These are phyloP conservation scores for Australoheros facetus DNA, from an alignment of 2,797 vertebrate genomes.

Conservation along the genomic window DNA sequence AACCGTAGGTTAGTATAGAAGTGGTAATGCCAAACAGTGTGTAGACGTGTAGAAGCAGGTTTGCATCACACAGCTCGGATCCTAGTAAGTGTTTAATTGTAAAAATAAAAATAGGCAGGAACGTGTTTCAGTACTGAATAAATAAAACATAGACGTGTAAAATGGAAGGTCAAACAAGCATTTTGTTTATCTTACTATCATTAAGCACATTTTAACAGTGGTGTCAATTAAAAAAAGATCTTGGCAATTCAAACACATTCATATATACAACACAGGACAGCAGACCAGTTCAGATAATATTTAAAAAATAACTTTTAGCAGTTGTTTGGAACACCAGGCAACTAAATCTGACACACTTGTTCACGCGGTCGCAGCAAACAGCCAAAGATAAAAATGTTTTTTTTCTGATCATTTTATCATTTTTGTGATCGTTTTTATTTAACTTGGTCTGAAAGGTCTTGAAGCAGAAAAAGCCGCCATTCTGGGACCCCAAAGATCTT, in stretches of 20 bases:
- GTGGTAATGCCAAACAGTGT: background rate
- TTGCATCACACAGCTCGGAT: background rate
- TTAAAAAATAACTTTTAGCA: background rate
- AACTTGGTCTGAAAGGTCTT: background rate
- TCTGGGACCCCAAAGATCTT: background rate
- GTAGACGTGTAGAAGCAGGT: fast-evolving
- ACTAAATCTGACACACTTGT: background rate
- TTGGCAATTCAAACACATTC: constrained; percentile 42
- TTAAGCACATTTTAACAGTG: constrained; percentile 45
- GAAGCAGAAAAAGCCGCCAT: background rate
- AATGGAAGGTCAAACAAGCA: constrained; percentile 49
- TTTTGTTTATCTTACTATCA: constrained; percentile 49
- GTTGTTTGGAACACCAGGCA: constrained; percentile 3
- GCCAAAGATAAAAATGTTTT: fast-evolving
- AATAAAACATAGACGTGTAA: constrained; percentile 70
- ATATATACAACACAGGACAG: constrained; percentile 63
- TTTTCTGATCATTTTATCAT: background rate
- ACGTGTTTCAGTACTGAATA: constrained; percentile 59
- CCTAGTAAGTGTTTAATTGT: constrained; percentile 73
- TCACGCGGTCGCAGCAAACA: background rate
- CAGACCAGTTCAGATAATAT: constrained; percentile 28
- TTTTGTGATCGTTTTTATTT: background rate
- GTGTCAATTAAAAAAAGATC: constrained; percentile 25
- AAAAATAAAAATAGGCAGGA: constrained; percentile 56
- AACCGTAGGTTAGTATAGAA: too few relatives aligned